Base-by-base conservation (phyloP, 2,888 invertebrate genomes). In the Drosophila mulleri region DNA sequence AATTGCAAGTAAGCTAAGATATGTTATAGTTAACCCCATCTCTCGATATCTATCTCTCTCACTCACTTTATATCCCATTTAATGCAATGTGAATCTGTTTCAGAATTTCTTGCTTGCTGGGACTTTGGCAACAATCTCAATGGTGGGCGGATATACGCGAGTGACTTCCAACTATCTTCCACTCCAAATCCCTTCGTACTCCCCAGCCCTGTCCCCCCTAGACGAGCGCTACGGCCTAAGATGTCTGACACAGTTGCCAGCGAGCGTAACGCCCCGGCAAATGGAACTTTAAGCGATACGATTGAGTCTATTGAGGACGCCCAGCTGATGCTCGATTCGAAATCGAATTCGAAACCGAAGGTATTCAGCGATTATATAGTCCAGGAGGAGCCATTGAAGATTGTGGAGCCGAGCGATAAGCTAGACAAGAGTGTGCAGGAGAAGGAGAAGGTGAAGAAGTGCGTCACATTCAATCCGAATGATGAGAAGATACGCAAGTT, bases 401-500 rank as follows among this genome's bases (percentile, higher is more conserved):
- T 83, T 50, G 67, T 84, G 1, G 86, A 86, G 20, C 45, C 78
- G 2, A 12, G 20, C 44, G 48, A 64, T 14, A 29, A 20, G 42
- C 2, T 35, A 4, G 39, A 69, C 20, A 57, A 65, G 61, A 23
- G 23, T 14, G 2, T 0, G 2, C 50, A 63, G 29, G 44, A 69
- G 47, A 85, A 82, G 53, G 44, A 69, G 47, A 85, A 82, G 52
- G 61, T 88, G 0, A 93, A 92, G 47, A 92, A 93, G 73, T 90
- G 91, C 0, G 91, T 92, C 0, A 89, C 90, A 8, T 92, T 92
- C 67, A 92, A 92, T 84, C 89, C 91, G 2, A 90, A 91, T 37
- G 91, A 93, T 78, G 92, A 93, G 62, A 83, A 83, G 44, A 86
- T 93, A 3, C 84, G 84, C 4, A 93, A 93, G 63, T 93, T 93